Evolutionary conservation across 2,113 vertebrate genomes (phyloP).

Genomic region (Euleptes europaea): DNA sequence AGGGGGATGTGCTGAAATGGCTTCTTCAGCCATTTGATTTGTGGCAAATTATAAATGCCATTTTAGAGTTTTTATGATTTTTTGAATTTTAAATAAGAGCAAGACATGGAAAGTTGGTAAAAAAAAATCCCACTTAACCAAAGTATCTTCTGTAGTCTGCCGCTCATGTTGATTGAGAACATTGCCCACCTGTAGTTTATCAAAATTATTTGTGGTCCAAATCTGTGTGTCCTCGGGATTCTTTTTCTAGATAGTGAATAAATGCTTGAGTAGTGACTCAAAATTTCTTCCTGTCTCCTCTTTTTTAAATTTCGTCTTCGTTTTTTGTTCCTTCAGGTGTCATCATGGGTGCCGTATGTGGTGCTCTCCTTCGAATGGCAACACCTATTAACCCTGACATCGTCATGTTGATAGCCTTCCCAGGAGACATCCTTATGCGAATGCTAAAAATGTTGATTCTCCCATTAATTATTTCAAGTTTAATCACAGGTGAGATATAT

Average conservation of each 20-base stretch:
- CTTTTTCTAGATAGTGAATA: neutral
- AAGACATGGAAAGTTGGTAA: neutral
- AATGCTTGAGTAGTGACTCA: neutral
- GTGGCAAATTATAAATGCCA: neutral
- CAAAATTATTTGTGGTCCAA: neutral
- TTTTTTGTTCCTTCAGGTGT: slow-evolving; percentile 79
- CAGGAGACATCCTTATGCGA: slow-evolving; percentile 98
- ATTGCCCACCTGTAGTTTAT: neutral
- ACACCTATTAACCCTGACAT: slow-evolving; percentile 93
- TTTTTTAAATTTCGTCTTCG: neutral
- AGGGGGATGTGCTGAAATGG: no score
- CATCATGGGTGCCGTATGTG: slow-evolving; percentile 89
- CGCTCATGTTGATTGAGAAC: neutral
- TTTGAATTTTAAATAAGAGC: neutral
- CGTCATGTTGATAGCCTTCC: slow-evolving; percentile 96
- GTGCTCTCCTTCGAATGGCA: slow-evolving; percentile 88
- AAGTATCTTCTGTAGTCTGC: neutral
- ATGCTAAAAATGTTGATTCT: slow-evolving; percentile 99
- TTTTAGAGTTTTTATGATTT: neutral
- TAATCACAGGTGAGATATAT: slow-evolving; percentile 91
- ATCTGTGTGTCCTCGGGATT: neutral
- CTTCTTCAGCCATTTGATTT: neutral
- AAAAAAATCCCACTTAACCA: neutral
- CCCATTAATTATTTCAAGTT: slow-evolving; percentile 97
- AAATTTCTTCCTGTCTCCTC: neutral